A percentile compares a stretch with the other conserved stretches of the same genome.
phyloP scores from a whole-genome alignment of 1,140 invertebrate genomes.

The Vanessa tameamea region DNA sequence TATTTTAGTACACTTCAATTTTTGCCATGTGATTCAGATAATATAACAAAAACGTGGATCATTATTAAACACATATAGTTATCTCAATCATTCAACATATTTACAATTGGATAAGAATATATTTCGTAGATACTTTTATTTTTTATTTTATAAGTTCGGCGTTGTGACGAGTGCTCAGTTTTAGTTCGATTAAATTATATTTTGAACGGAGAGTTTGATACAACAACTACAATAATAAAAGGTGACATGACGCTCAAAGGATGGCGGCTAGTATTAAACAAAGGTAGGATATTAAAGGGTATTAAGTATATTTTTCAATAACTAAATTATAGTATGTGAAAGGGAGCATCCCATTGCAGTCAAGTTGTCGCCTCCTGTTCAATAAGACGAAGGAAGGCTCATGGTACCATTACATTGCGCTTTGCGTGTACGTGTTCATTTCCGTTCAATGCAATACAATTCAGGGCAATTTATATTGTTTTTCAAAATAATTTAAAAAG shows the following conservation, averaged over 20 bases:
- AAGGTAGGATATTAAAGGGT: slow-evolving; percentile 41
- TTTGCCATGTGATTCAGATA: neutral
- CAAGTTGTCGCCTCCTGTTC: no score
- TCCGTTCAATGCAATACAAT: no score
- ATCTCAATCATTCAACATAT: no score
- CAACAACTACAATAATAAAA: neutral
- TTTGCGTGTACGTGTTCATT: no score
- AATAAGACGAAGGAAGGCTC: no score
- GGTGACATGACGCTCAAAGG: slow-evolving; percentile 52
- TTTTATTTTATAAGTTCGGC: neutral
- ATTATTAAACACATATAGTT: neutral
- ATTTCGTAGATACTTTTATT: neutral
- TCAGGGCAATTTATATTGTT: no score
- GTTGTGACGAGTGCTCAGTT: neutral
- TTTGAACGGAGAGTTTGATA: neutral
- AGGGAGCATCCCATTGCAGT: no score
- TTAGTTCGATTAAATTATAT: neutral
- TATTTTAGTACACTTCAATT: slow-evolving; percentile 13
- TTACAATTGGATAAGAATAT: neutral
- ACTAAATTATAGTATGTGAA: no score
- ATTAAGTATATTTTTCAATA: neutral
- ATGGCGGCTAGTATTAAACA: slow-evolving; percentile 58
- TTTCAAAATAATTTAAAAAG: no score
- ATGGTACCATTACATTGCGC: no score
- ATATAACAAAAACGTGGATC: neutral